A percentile compares a stretch with the other conserved stretches of the same genome.
These are phyloP conservation scores for Ridgeia piscesae DNA, from an alignment of 1,140 invertebrate genomes.

Conservation along the genomic window DNA sequence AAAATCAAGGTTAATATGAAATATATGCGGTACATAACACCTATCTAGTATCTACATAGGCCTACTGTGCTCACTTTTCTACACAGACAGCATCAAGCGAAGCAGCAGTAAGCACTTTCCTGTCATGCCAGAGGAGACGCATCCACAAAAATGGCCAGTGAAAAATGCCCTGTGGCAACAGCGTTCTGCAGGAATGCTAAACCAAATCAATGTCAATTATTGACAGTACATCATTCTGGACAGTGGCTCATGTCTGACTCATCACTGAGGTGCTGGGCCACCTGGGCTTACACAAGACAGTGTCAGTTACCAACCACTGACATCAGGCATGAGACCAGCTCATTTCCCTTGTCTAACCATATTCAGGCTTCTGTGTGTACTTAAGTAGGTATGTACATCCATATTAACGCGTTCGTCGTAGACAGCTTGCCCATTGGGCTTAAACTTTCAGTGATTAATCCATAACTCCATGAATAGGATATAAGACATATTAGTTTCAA, in stretches of 20 bases:
- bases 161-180: neutral
- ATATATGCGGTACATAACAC: neutral
- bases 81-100: neutral
- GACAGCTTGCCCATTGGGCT: too few relatives aligned
- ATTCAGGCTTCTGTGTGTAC: too few relatives aligned
- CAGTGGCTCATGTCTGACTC: neutral
- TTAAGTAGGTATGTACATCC: too few relatives aligned
- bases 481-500: too few relatives aligned
- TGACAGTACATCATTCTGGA: neutral
- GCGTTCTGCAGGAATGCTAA: neutral
- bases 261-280: neutral
- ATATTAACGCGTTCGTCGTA: too few relatives aligned
- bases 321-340: too few relatives aligned
- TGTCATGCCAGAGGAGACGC: neutral
- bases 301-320: neutral
- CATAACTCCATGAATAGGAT: too few relatives aligned
- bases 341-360: too few relatives aligned
- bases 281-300: neutral
- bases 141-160: neutral
- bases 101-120: neutral
- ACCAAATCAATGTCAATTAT: neutral
- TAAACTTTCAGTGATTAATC: too few relatives aligned
- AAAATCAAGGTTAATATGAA: neutral
- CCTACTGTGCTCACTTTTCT: neutral
- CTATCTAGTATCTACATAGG: neutral